Evolutionary conservation across 2,797 vertebrate species (phyloP).

Genomic region (Sternotherus odoratus): DNA sequence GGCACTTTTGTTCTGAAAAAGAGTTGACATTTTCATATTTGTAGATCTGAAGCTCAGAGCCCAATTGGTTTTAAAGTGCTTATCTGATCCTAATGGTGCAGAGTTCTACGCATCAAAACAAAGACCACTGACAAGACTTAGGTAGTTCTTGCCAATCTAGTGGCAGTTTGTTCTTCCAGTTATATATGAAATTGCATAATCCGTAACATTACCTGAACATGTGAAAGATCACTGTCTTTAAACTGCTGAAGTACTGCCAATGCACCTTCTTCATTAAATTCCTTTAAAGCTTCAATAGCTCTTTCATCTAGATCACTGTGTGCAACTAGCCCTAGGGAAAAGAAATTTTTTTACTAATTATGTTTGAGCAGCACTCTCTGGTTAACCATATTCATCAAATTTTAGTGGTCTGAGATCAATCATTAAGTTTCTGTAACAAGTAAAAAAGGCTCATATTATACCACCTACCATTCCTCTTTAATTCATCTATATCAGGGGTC

Average conservation of each 20-base stretch:
- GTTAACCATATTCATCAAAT: not conserved
- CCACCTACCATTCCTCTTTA: not conserved
- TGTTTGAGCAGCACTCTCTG: conserved; percentile 43
- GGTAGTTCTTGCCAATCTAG: conserved; percentile 22
- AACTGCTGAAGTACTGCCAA: conserved; percentile 97
- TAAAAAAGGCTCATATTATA: too few species aligned
- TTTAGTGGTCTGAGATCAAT: not conserved
- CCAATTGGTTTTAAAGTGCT: conserved; percentile 1
- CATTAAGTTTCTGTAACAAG: not conserved
- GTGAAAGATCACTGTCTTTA: conserved; percentile 98
- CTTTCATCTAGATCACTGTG: conserved; percentile 98
- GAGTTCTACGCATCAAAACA: not conserved
- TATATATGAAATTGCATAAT: not conserved
- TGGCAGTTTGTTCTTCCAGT: not conserved
- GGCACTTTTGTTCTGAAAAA: conserved; percentile 97
- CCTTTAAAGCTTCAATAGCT: conserved; percentile 97
- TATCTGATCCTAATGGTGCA: not conserved
- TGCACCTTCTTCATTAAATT: conserved; percentile 98
- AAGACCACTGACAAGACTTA: conserved; percentile 1
- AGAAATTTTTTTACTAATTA: conserved; percentile 60
- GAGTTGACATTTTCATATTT: conserved; percentile 35
- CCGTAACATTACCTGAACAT: conserved; percentile 90
- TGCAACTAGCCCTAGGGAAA: conserved; percentile 91
- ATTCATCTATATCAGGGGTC: not conserved
- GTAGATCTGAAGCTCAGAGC: not conserved